phyloP scores from a whole-genome alignment of 1,140 invertebrate species.

The Camponotus floridanus region DNA sequence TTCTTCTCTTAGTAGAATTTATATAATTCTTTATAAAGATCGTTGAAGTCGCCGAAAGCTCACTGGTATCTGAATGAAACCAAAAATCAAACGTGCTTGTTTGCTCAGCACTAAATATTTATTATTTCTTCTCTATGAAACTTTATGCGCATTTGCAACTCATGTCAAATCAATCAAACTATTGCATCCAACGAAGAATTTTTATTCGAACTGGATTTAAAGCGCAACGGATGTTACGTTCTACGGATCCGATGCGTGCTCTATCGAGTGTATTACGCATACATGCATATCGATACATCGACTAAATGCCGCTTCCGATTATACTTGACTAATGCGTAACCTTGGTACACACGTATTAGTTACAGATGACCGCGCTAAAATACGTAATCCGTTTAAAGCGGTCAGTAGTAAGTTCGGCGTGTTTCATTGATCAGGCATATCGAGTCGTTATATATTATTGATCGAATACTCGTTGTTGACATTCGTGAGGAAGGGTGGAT shows the following conservation, averaged over 20 bases:
- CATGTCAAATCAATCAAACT: neutral
- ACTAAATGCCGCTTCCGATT: slow-evolving; percentile 45
- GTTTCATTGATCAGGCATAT: slow-evolving; percentile 44
- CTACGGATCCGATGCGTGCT: slow-evolving; percentile 15
- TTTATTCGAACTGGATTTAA: slow-evolving; percentile 31
- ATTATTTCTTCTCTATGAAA: neutral
- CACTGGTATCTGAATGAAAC: neutral
- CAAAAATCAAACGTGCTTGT: neutral
- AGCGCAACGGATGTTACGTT: slow-evolving; percentile 37
- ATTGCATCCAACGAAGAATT: slow-evolving; percentile 17
- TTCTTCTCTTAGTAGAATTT: slow-evolving; percentile 12
- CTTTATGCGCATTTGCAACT: neutral
- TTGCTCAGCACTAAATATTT: neutral
- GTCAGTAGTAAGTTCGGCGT: slow-evolving; percentile 36
- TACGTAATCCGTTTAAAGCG: slow-evolving; percentile 54
- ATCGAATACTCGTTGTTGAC: neutral
- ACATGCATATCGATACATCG: slow-evolving; percentile 46
- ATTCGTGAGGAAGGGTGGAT: neutral
- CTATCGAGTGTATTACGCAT: slow-evolving; percentile 48
- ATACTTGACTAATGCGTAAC: slow-evolving; percentile 64
- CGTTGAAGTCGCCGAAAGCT: neutral
- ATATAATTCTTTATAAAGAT: neutral
- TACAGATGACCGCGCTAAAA: slow-evolving; percentile 52
- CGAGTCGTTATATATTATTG: neutral
- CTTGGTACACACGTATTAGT: slow-evolving; percentile 54